phyloP scores from a whole-genome alignment of 2,797 vertebrate species.

The Sarcophilus harrisii region DNA sequence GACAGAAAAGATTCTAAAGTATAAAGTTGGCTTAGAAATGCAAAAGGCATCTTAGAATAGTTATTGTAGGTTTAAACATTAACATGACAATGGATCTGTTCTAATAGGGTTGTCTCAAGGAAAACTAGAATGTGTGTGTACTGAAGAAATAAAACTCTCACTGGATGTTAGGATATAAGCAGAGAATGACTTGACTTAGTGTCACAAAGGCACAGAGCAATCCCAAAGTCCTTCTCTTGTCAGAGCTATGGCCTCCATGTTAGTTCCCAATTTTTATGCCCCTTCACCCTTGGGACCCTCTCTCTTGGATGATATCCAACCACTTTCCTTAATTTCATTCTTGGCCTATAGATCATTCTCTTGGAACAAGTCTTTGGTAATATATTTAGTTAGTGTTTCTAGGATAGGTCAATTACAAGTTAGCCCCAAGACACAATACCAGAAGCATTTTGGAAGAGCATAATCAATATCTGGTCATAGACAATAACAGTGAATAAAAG shows the following conservation, averaged over 20 bases:
- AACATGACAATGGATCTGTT: neutral
- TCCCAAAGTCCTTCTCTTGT: neutral
- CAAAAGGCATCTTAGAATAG: neutral
- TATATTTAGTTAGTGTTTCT: neutral
- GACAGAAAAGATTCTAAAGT: neutral
- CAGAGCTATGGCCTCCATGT: neutral
- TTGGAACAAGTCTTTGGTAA: neutral
- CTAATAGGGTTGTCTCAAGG: neutral
- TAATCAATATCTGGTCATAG: neutral
- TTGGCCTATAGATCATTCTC: neutral
- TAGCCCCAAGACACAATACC: neutral
- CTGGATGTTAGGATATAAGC: neutral
- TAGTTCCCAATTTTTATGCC: neutral
- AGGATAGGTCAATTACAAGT: neutral
- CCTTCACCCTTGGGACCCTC: neutral
- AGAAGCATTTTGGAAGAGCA: neutral
- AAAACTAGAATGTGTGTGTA: neutral
- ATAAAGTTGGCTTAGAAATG: neutral
- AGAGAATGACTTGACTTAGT: neutral
- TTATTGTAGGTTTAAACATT: neutral
- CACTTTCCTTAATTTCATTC: neutral
- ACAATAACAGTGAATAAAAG: neutral
- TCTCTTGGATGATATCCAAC: neutral
- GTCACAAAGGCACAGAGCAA: neutral
- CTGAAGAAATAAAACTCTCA: neutral